phyloP scores from a whole-genome alignment of 2,888 invertebrate species.

The Lissocephala sabroskyi region DNA sequence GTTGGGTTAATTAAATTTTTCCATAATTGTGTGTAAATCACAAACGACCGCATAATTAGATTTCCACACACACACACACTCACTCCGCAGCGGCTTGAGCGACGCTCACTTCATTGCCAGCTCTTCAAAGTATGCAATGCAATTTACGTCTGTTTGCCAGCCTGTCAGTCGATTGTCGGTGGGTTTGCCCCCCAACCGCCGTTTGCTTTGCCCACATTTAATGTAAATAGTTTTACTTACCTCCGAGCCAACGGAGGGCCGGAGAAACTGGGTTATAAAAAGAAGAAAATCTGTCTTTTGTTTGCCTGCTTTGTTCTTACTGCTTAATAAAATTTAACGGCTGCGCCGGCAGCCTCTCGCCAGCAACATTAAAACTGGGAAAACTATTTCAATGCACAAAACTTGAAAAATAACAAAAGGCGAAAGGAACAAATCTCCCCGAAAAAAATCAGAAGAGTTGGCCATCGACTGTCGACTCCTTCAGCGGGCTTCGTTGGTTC shows the following conservation, averaged over 20 bases:
- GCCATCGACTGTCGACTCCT: too few relatives aligned
- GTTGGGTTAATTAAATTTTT: slow-evolving; percentile 45
- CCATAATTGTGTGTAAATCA: slow-evolving; percentile 40
- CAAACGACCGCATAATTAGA: slow-evolving; percentile 32
- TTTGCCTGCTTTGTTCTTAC: slow-evolving; percentile 27
- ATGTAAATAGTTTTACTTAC: slow-evolving; percentile 3
- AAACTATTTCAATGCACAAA: slow-evolving; percentile 43
- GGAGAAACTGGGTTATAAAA: slow-evolving; percentile 7
- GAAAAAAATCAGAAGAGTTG: neutral
- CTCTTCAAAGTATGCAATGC: slow-evolving; percentile 25
- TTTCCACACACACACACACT: slow-evolving; percentile 9
- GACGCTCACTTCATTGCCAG: too few relatives aligned
- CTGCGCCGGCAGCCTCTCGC: slow-evolving; percentile 19
- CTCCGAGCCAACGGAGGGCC: too few relatives aligned
- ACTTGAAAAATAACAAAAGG: slow-evolving; percentile 6
- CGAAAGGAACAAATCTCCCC: slow-evolving; percentile 4
- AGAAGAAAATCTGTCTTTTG: slow-evolving; percentile 33
- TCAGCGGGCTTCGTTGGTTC: too few relatives aligned
- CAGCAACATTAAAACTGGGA: slow-evolving; percentile 18
- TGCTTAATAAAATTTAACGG: slow-evolving; percentile 55
- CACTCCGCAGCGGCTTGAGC: neutral
- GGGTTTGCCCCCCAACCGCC: slow-evolving; percentile 2
- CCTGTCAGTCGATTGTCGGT: slow-evolving; percentile 7
- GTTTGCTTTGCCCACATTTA: neutral
- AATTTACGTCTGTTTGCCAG: slow-evolving; percentile 9